Conservation (phyloP, 2,113 vertebrate genomes). For the Microcebus tavaratra region DNA sequence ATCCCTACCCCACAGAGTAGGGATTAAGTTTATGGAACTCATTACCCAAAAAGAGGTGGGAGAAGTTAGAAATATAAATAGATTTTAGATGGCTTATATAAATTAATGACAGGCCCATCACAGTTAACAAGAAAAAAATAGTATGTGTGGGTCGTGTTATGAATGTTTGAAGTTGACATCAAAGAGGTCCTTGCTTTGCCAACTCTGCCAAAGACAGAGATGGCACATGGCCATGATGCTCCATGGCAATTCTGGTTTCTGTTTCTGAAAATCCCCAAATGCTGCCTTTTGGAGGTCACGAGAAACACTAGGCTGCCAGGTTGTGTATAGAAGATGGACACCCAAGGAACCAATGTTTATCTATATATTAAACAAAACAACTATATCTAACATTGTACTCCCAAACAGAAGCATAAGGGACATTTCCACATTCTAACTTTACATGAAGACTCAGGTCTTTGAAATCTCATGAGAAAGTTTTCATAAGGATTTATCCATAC, state of each 20-base stretch:
- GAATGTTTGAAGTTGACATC: slow-evolving; percentile 50
- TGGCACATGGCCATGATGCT: neutral
- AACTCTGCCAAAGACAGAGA: neutral
- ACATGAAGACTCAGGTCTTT: neutral
- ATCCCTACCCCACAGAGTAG: neutral
- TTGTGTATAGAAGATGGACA: neutral
- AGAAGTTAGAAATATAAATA: slow-evolving; percentile 57
- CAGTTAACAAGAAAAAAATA: slow-evolving; percentile 46
- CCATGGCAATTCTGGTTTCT: neutral
- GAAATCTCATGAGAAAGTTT: slow-evolving; percentile 61
- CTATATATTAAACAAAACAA: neutral
- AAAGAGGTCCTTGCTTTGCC: slow-evolving; percentile 26
- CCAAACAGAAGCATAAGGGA: neutral
- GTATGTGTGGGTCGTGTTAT: neutral
- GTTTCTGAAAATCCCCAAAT: neutral
- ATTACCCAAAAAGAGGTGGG: slow-evolving; percentile 28
- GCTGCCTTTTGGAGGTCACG: neutral
- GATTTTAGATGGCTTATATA: slow-evolving; percentile 46
- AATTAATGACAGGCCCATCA: slow-evolving; percentile 48
- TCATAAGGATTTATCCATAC: slow-evolving; percentile 45
- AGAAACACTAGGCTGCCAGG: neutral
- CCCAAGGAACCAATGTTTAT: neutral
- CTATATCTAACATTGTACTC: neutral
- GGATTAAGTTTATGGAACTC: slow-evolving; percentile 26
- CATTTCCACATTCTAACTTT: slow-evolving; percentile 29